These are phyloP conservation scores for Batillaria attramentaria DNA, from an alignment of 1,140 invertebrate species.

Conservation along the genomic window DNA sequence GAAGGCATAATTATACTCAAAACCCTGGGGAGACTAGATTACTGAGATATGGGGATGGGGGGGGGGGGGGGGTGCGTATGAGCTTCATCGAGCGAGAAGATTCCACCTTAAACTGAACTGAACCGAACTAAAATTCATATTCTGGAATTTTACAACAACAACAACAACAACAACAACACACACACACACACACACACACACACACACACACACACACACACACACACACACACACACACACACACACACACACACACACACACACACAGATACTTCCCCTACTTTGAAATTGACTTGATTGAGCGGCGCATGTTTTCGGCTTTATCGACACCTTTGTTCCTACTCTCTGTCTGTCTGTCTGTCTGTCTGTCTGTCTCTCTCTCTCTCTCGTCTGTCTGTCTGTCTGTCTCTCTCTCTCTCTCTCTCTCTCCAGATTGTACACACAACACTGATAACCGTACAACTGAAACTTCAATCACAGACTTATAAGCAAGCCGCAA, in stretches of 20 bases:
- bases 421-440: too few species aligned
- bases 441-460: background rate
- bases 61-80: too few species aligned
- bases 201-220: background rate
- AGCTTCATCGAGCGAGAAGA: too few species aligned
- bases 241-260: background rate
- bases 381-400: too few species aligned
- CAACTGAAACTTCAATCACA: background rate
- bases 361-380: background rate
- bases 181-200: background rate
- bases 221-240: slow-evolving; percentile 1
- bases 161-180: background rate
- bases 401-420: too few species aligned
- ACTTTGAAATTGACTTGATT: too few species aligned
- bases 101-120: too few species aligned
- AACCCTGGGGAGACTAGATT: too few species aligned
- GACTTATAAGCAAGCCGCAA: background rate
- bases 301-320: too few species aligned
- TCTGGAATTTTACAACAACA: background rate
- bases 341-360: background rate
- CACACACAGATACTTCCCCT: background rate
- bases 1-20: background rate
- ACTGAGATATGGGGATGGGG: too few species aligned
- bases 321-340: too few species aligned
- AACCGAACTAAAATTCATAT: too few species aligned